Evolutionary conservation across 2,888 invertebrate genomes (phyloP), one percentile per base, ranked within the genome.

Genomic region (Ophion costatus): DNA sequence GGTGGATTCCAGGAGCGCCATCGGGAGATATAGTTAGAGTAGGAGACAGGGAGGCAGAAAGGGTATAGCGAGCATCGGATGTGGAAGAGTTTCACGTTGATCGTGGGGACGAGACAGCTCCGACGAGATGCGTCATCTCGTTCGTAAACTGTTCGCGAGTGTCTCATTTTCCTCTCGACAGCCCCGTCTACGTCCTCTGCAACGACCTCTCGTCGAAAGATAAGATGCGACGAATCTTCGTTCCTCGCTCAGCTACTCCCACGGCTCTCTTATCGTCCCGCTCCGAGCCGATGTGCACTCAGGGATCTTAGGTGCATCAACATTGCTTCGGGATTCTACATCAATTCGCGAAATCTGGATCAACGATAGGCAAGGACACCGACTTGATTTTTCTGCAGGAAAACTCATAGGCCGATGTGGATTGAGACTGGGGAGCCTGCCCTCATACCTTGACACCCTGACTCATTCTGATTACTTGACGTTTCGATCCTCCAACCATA

Each of bases 211-310:
- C 59, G 22, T 51, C 67, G 14, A n/a, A 38, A 80, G 80, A 84
- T 84, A 84, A 80, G 67, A 73, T 76, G 64, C 75, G 45, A 84
- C 77, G 61, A 80, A 75, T 76, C 64, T 76, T 76, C 74, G 14
- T 38, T 57, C 59, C 33, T 45, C 57, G 20, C 14, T 45, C n/a
- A 17, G 22, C 59, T 59, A 59, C 14, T 56, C 20, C 10, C 51
- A 24, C 20, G 69, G 17, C 71, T 71, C 57, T n/a, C 69, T 67
- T 22, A 61, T 69, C 71, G 14, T 66, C 73, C 10, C 63, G 42
- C 67, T 67, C 22, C 33, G 42, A n/a, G 38, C 66, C 80, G 59
- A 76, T 76, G 71, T 80, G 71, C 67, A 42, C 83, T 80, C 73
- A 56, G 69, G 33, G 51, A 74, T 82, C 79, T 38, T 51, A 70